Percentiles rank a stretch among this genome's conserved stretches.
These are phyloP conservation scores for Chymomyza caudatula DNA, from an alignment of 2,888 invertebrate genomes.

Conservation along the genomic window DNA sequence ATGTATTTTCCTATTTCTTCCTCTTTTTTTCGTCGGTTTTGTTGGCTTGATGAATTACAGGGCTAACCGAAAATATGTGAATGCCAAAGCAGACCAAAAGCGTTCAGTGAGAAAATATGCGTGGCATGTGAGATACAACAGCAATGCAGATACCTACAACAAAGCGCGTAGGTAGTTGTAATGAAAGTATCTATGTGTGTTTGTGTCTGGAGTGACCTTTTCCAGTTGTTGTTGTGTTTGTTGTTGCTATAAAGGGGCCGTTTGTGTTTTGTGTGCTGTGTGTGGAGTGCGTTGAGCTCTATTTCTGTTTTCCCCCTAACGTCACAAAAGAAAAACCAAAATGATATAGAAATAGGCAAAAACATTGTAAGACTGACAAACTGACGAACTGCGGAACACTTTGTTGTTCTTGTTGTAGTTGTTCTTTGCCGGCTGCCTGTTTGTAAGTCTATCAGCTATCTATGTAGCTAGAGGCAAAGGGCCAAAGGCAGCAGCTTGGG, in stretches of 20 bases:
- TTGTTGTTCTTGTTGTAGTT: slow-evolving; percentile 5
- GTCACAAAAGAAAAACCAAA: slow-evolving; percentile 12
- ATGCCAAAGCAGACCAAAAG: slow-evolving; percentile 1
- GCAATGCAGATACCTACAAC: slow-evolving; percentile 28
- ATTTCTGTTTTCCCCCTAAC: background rate
- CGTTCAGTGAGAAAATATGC: slow-evolving; percentile 44
- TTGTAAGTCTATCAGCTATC: slow-evolving; percentile 19
- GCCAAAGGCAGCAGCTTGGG: slow-evolving; percentile 36
- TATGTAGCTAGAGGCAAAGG: background rate
- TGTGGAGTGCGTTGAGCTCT: background rate
- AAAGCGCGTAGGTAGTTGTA: slow-evolving; percentile 37
- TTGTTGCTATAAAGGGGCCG: background rate
- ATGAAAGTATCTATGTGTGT: slow-evolving; percentile 20
- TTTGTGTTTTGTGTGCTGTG: background rate
- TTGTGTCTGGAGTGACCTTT: slow-evolving; percentile 53
- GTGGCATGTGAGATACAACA: slow-evolving; percentile 67
- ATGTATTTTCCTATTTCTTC: background rate
- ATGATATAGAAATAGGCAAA: background rate
- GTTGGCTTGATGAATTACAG: slow-evolving; percentile 61
- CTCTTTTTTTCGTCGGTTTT: background rate
- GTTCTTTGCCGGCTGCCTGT: slow-evolving; percentile 11
- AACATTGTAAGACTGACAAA: slow-evolving; percentile 25
- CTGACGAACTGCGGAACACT: slow-evolving; percentile 24
- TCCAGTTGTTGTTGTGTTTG: slow-evolving; percentile 22
- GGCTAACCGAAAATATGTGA: slow-evolving; percentile 37